phyloP scores from a whole-genome alignment of 2,113 vertebrate genomes.

The Menura novaehollandiae region DNA sequence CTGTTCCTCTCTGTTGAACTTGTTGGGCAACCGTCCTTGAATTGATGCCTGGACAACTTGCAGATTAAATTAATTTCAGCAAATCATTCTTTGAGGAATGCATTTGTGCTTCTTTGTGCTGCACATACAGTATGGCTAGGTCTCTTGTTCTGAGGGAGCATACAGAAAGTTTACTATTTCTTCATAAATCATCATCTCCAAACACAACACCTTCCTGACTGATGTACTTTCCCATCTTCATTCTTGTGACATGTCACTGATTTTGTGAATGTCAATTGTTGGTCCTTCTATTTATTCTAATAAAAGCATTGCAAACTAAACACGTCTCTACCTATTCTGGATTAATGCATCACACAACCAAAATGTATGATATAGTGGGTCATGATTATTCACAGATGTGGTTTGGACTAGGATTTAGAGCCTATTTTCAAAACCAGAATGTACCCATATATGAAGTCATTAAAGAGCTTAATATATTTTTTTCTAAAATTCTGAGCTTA shows the following conservation, averaged over 20 bases:
- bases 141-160: background rate
- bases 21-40: background rate
- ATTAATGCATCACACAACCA: background rate
- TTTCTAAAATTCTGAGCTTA: background rate
- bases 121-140: rapidly evolving
- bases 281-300: constrained; percentile 49
- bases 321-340: background rate
- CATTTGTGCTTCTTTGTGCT: background rate
- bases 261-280: background rate
- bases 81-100: background rate
- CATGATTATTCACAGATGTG: background rate
- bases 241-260: background rate
- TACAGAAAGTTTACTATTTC: background rate
- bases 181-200: background rate
- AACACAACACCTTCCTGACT: background rate
- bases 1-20: background rate
- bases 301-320: constrained; percentile 44
- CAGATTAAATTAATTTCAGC: background rate
- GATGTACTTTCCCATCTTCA: background rate
- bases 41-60: background rate
- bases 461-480: background rate
- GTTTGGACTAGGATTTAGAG: background rate
- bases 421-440: background rate
- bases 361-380: background rate
- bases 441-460: background rate